A percentile compares a stretch with the other conserved stretches of the same genome.
phyloP scores from a whole-genome alignment of 2,888 invertebrate genomes.

The Drosophila leonis region DNA sequence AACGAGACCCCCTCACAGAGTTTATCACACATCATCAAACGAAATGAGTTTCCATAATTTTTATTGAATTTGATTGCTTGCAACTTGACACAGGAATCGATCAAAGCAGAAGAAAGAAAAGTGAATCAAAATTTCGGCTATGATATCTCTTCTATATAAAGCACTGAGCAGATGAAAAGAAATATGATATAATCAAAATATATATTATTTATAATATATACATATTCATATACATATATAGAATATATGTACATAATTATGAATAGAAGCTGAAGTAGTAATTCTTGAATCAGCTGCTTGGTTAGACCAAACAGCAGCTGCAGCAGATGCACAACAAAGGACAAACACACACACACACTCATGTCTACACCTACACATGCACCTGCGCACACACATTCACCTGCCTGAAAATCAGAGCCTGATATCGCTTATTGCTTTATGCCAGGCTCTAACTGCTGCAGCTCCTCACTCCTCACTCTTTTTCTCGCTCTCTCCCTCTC shows the following conservation, averaged over 20 bases:
- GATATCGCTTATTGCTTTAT: conserved; percentile 41
- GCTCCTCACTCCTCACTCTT: not conserved
- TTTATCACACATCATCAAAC: conserved; percentile 38
- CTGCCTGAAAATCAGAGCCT: not conserved
- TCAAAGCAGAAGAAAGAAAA: not conserved
- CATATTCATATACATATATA: too few species aligned
- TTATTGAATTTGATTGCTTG: conserved; percentile 12
- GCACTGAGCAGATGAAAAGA: not conserved
- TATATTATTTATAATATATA: too few species aligned
- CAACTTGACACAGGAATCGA: not conserved
- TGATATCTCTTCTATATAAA: not conserved
- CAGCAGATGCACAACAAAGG: not conserved
- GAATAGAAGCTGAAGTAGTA: not conserved
- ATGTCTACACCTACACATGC: not conserved
- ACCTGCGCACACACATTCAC: not conserved
- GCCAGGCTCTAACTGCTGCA: conserved; percentile 12
- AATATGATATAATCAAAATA: not conserved
- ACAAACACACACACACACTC: not conserved
- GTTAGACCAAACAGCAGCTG: conserved; percentile 4
- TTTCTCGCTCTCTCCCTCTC: not conserved
- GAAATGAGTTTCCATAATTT: conserved; percentile 12
- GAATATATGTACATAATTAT: too few species aligned
- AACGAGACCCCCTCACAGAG: conserved; percentile 25
- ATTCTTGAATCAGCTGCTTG: not conserved
- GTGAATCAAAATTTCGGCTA: too few species aligned